phyloP scores from a whole-genome alignment of 2,113 vertebrate genomes.

The Pterocles orientalis region DNA sequence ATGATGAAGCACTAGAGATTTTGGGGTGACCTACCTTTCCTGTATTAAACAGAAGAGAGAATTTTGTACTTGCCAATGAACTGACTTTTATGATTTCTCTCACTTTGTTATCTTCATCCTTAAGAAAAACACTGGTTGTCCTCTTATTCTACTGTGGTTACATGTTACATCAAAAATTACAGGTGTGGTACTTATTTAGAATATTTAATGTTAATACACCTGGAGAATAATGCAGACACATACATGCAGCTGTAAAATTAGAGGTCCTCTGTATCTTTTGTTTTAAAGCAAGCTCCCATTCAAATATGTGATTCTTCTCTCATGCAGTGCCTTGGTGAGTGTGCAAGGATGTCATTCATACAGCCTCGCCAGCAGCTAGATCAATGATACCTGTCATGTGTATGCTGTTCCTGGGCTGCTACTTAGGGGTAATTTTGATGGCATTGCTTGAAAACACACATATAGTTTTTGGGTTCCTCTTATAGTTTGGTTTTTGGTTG shows the following conservation, averaged over 20 bases:
- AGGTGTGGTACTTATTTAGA: not conserved
- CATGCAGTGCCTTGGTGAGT: not conserved
- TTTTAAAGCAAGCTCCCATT: not conserved
- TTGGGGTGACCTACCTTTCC: not conserved
- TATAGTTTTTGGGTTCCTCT: not conserved
- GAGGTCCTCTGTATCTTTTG: not conserved
- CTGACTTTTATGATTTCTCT: not conserved
- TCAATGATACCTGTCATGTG: slow-evolving; percentile 39
- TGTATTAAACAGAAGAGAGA: not conserved
- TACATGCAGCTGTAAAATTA: not conserved
- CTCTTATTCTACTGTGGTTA: not conserved
- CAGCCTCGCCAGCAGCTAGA: not conserved
- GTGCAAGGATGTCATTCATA: slow-evolving; percentile 13
- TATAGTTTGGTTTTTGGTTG: not conserved
- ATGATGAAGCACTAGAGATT: not conserved
- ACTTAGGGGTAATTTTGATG: not conserved
- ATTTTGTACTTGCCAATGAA: not conserved
- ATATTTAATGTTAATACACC: not conserved
- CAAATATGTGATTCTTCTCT: not conserved
- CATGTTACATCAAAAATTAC: not conserved
- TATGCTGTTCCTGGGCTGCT: not conserved
- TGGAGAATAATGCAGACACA: not conserved
- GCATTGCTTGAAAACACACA: not conserved
- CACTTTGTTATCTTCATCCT: not conserved
- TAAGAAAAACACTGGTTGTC: not conserved